These are phyloP conservation scores for Drosophila truncata DNA, from an alignment of 1,140 invertebrate species.

Conservation along the genomic window DNA sequence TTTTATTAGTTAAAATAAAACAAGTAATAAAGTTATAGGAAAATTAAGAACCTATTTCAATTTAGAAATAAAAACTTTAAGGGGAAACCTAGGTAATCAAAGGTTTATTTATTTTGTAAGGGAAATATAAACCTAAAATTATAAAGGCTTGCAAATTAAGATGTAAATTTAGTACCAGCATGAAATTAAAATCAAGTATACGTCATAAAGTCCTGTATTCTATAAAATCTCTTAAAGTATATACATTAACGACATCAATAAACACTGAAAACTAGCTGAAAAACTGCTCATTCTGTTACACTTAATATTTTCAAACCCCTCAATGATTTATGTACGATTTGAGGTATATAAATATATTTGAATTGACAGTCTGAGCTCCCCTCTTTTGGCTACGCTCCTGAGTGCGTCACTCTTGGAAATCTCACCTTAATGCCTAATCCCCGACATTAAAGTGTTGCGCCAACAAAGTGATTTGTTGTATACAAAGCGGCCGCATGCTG, in stretches of 20 bases:
- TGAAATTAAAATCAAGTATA: not conserved
- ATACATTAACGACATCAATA: not conserved
- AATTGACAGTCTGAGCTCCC: not conserved
- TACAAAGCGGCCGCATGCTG: constrained; percentile 69
- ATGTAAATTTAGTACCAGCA: not conserved
- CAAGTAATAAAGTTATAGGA: not conserved
- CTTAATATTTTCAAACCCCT: not conserved
- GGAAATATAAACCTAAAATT: not conserved
- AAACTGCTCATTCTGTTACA: not conserved
- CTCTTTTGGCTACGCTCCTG: not conserved
- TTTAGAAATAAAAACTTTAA: not conserved
- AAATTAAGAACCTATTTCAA: not conserved
- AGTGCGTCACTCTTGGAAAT: constrained; percentile 54
- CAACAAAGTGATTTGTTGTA: constrained; percentile 82
- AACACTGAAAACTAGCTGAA: not conserved
- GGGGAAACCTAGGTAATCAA: not conserved
- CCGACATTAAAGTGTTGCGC: constrained; percentile 80
- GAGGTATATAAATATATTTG: not conserved
- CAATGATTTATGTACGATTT: not conserved
- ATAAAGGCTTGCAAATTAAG: not conserved
- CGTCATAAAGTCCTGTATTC: not conserved
- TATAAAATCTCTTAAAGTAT: not conserved
- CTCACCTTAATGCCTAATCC: constrained; percentile 81
- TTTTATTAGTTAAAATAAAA: not conserved
- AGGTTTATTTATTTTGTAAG: not conserved